These are phyloP conservation scores for Harpagoxenus sublaevis DNA, from an alignment of 2,888 invertebrate genomes.

Conservation along the genomic window DNA sequence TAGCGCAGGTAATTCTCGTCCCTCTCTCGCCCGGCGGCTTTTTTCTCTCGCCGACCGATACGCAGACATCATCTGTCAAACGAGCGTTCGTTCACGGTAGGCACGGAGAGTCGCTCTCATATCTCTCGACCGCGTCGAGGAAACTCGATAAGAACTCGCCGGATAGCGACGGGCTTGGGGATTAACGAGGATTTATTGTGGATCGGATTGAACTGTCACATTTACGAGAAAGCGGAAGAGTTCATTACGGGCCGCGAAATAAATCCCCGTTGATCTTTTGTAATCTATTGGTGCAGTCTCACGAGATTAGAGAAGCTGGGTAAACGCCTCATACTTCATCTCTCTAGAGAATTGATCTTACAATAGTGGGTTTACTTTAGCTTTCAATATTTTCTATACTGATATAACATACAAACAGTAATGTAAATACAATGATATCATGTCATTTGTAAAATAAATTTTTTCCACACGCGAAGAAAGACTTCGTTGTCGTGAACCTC, in stretches of 20 bases:
- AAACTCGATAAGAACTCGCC: constrained; percentile 29
- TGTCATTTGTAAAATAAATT: neutral
- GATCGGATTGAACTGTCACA: neutral
- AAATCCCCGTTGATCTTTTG: neutral
- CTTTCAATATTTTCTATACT: neutral
- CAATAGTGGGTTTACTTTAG: neutral
- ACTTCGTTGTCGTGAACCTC: neutral
- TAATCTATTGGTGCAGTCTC: neutral
- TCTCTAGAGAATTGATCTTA: neutral
- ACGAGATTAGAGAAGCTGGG: neutral
- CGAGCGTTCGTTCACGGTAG: constrained; percentile 22
- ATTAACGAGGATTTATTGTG: constrained; percentile 22
- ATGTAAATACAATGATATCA: neutral
- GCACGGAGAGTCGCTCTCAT: constrained; percentile 27
- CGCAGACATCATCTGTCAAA: constrained; percentile 63
- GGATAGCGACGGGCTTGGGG: neutral
- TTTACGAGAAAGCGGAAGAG: constrained; percentile 15
- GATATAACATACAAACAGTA: neutral
- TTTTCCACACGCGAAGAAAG: neutral
- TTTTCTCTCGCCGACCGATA: constrained; percentile 61
- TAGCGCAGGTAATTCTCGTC: constrained; percentile 58
- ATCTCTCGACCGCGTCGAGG: constrained; percentile 49
- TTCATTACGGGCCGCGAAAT: constrained; percentile 2
- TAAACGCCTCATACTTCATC: neutral
- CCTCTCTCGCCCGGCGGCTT: constrained; percentile 23